Evolutionary conservation across 2,888 invertebrate genomes (phyloP), one percentile per base, ranked within the genome.

Genomic region (Acheta domesticus): DNA sequence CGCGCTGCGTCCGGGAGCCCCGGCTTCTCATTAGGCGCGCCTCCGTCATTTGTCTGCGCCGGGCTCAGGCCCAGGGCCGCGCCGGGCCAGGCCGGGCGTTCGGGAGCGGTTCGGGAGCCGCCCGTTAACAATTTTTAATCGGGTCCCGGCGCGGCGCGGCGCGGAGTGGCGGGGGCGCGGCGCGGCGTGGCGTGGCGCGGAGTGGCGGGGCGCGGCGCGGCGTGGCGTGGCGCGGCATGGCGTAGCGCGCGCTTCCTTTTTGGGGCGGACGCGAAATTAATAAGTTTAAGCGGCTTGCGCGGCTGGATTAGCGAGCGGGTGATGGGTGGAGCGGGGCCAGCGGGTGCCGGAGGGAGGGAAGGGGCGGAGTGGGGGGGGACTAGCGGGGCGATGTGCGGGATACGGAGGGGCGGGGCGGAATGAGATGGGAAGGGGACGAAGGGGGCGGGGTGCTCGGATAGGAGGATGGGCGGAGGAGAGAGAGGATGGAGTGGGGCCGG

Each of bases 191-290:
- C 23, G n/a, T 23, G 23, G 23, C 23, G 23, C 23, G 23, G 50
- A 2, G 50, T 3, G 23, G 23, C 62, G 62, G 62, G 62, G 8
- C 62, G 1, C 62, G 62, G 62, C 14, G 16, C 4, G 36, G 36
- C 36, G 16, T 3, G 62, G 62, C 23, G n/a, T 23, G 23, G 23
- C 23, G 23, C 23, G 23, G n/a, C n/a, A n/a, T n/a, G n/a, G n/a
- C n/a, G 3, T 23, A 3, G 23, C 36, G 36, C 36, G 36, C 62
- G 62, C 62, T 19, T 62, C 62, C 62, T 62, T 62, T 62, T 62
- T 62, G 62, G 62, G n/a, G n/a, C 62, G 62, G 62, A 62, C 62
- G 62, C 62, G 62, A 62, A 62, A 62, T 62, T 62, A 62, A 62
- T 62, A 62, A 62, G 62, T 62, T 62, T 62, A 62, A 62, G 62